phyloP scores from a whole-genome alignment of 2,797 vertebrate species.

The Sebastes oblongus region DNA sequence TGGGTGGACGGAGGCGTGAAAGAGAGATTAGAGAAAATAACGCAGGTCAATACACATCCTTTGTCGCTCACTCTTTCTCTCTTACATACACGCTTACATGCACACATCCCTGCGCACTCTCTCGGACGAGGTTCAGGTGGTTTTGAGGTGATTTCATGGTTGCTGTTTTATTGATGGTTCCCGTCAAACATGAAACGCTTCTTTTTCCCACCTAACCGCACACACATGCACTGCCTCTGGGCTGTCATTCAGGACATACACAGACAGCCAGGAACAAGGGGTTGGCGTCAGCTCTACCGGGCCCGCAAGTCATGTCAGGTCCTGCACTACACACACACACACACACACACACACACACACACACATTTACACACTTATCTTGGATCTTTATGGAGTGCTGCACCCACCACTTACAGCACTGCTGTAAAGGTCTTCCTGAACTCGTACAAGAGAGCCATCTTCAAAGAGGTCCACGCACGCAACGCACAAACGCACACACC shows the following conservation, averaged over 20 bases:
- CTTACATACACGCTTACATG: background rate
- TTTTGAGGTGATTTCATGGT: constrained; percentile 58
- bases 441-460: constrained; percentile 62
- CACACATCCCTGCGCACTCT: constrained; percentile 32
- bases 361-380: constrained; percentile 70
- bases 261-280: constrained; percentile 76
- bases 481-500: constrained; percentile 32
- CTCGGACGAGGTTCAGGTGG: constrained; percentile 57
- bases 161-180: constrained; percentile 74
- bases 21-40: constrained; percentile 51
- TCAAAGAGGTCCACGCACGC: constrained; percentile 67
- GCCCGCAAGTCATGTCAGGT: constrained; percentile 78
- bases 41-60: constrained; percentile 53
- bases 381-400: constrained; percentile 84
- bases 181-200: constrained; percentile 75
- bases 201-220: constrained; percentile 66
- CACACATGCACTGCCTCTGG: constrained; percentile 66
- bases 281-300: constrained; percentile 73
- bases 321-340: constrained; percentile 53
- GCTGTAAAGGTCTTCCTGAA: constrained; percentile 82
- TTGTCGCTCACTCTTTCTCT: constrained; percentile 1
- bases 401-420: constrained; percentile 82
- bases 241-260: constrained; percentile 74
- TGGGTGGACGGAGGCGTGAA: constrained; percentile 30
- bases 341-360: constrained; percentile 26